Base-by-base conservation (phyloP, 2,113 vertebrate genomes). In the Macheiramphus alcinus region DNA sequence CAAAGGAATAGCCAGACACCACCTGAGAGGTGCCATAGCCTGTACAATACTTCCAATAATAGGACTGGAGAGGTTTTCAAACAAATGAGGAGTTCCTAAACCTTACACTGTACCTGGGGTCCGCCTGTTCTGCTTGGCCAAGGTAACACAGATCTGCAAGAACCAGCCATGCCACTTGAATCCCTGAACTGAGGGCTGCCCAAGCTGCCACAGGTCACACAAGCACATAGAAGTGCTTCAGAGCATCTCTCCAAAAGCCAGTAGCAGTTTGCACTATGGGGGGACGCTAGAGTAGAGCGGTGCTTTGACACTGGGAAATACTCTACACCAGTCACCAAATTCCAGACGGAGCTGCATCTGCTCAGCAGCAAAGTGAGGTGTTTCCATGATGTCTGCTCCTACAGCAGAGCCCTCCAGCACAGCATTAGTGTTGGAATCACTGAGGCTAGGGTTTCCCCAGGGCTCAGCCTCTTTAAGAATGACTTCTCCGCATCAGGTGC, bases 1-100 rank as follows among this genome's bases (percentile, higher is more conserved):
- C 13, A 31, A 40, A 65, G 50, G 36, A 58, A 29, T 3, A 50
- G 76, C 55, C 31, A 43, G 62, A 20, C 55, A 20, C 21, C 3
- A 0, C 55, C 53, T 18, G 2, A 80, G 34, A 2, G 1, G 22
- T 20, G 34, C 43, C 48, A 45, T 1, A 36, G 18, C 55, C 42
- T 11, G 15, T 36, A n/a, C 3, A 3, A 2, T 23, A n/a, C 31
- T 32, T 40, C 25, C 36, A 66, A 10, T 11, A 67, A 34, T 0
- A 1, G 31, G 9, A 47, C 52, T 4, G 8, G 26, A 68, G 53
- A 3, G 9, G 31, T 34, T 53, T 62, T 29, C 80, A 43, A 55
- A 48, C 27, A 26, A 21, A 21, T 1, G 19, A 38, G 42, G 19
- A 50, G 58, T 13, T 84, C 52, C 31, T 47, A 42, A 79, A 59